phyloP scores from a whole-genome alignment of 2,113 vertebrate genomes.

The Crotalus helleri region DNA sequence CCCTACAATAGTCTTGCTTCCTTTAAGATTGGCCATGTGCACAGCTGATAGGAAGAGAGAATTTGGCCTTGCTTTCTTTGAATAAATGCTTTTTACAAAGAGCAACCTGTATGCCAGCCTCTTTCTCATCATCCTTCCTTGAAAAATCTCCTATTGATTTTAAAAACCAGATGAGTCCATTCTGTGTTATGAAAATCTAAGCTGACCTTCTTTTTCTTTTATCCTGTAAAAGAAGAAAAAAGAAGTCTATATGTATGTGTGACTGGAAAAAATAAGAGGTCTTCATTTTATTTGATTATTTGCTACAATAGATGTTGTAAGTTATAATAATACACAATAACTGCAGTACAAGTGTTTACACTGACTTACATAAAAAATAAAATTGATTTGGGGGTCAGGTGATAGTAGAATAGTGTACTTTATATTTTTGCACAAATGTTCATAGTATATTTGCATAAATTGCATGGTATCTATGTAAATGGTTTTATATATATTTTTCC shows the following conservation, averaged over 20 bases:
- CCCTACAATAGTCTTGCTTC: not conserved
- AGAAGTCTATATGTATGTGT: not conserved
- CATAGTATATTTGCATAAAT: not conserved
- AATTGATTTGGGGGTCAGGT: not conserved
- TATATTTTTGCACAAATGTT: not conserved
- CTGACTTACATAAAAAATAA: not conserved
- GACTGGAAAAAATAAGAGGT: not conserved
- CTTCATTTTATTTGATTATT: not conserved
- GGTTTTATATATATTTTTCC: not conserved
- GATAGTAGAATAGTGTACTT: not conserved
- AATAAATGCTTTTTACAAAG: not conserved
- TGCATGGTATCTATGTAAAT: not conserved
- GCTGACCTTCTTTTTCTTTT: not conserved
- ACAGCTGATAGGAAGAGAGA: not conserved
- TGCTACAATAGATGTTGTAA: not conserved
- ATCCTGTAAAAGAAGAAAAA: not conserved
- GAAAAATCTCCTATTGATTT: slow-evolving; percentile 13
- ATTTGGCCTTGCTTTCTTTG: slow-evolving; percentile 16
- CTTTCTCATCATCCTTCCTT: not conserved
- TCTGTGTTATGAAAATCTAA: not conserved
- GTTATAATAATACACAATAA: not conserved
- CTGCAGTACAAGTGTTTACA: not conserved
- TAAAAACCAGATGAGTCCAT: not conserved
- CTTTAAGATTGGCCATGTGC: slow-evolving; percentile 26
- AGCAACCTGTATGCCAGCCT: slow-evolving; percentile 25